Evolutionary conservation across 2,797 vertebrate species (phyloP).

Genomic region (Vultur gryphus): DNA sequence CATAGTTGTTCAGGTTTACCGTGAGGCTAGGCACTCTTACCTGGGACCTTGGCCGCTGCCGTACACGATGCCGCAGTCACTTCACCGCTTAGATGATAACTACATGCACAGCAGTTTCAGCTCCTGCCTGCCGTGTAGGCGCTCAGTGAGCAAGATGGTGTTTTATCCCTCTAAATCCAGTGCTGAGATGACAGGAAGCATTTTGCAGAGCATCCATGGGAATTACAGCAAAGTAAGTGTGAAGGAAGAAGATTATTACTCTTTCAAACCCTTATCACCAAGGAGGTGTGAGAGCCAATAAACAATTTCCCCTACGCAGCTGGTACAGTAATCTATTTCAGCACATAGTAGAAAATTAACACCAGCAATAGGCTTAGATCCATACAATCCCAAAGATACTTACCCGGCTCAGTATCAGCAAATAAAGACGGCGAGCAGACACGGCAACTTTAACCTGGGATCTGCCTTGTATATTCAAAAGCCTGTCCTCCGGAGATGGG

Average conservation of each 20-base stretch:
- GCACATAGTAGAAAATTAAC: not conserved
- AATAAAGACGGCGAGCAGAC: not conserved
- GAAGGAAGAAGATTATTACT: not conserved
- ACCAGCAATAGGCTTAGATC: not conserved
- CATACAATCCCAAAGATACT: not conserved
- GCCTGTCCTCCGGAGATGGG: not conserved
- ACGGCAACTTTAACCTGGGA: not conserved
- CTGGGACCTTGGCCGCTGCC: not conserved
- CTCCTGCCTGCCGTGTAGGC: not conserved
- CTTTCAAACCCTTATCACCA: not conserved
- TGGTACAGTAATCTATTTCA: not conserved
- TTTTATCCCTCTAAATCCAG: not conserved
- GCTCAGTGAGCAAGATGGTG: accelerated
- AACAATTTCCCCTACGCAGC: not conserved
- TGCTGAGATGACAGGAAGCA: not conserved
- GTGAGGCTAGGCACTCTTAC: not conserved
- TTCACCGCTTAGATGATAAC: not conserved
- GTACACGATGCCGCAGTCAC: not conserved
- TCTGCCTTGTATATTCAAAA: not conserved
- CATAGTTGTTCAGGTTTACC: not conserved
- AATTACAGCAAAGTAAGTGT: accelerated
- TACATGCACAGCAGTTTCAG: not conserved
- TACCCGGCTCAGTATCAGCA: not conserved
- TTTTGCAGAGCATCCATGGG: not conserved
- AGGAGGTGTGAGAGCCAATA: accelerated